Conservation (phyloP, 2,113 vertebrate genomes). For the Pseudonaja textilis region DNA sequence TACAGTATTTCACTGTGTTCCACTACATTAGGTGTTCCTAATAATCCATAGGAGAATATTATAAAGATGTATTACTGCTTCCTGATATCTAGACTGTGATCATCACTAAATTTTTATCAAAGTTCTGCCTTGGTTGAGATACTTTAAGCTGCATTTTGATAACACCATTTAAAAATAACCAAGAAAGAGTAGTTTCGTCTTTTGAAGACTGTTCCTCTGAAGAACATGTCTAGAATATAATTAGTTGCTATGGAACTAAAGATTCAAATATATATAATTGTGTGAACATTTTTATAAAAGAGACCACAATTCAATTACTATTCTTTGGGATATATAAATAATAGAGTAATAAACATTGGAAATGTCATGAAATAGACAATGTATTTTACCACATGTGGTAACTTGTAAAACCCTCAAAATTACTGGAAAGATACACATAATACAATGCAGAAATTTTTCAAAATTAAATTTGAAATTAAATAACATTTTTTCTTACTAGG, state of each 20-base stretch:
- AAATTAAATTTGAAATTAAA: background rate
- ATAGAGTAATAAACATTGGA: background rate
- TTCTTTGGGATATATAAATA: background rate
- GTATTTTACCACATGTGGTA: background rate
- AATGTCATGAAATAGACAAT: background rate
- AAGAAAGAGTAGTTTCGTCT: background rate
- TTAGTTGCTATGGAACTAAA: background rate
- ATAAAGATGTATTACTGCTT: slow-evolving; percentile 63
- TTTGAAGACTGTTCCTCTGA: slow-evolving; percentile 21
- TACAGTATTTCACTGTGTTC: slow-evolving; percentile 47
- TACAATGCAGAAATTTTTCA: background rate
- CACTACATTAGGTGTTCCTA: slow-evolving; percentile 64
- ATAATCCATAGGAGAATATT: slow-evolving; percentile 58
- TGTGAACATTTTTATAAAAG: slow-evolving; percentile 30
- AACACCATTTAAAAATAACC: slow-evolving; percentile 23
- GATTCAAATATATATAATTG: slow-evolving; percentile 22
- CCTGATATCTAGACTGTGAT: slow-evolving; percentile 25
- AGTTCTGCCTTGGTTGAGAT: slow-evolving; percentile 26
- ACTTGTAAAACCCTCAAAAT: background rate
- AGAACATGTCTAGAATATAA: slow-evolving; percentile 1
- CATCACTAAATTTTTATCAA: slow-evolving; percentile 33
- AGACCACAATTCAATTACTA: background rate
- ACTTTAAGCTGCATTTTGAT: slow-evolving; percentile 31
- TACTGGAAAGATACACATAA: background rate
- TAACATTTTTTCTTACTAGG: background rate